Percentiles rank a stretch among this genome's conserved stretches.
phyloP scores from a whole-genome alignment of 2,888 invertebrate species.

The Drosophila ezoana region DNA sequence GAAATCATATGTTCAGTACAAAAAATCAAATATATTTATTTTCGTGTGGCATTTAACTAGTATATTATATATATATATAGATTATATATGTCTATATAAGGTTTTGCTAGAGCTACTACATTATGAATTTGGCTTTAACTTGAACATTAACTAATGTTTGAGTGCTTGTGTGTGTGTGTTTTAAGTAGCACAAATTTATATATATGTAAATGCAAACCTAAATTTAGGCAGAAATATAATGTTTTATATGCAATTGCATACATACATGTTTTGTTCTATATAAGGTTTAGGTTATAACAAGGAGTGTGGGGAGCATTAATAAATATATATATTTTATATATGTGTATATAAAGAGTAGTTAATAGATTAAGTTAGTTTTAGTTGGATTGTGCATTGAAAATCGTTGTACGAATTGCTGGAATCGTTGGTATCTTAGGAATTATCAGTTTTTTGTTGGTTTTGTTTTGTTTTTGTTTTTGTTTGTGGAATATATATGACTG shows the following conservation, averaged over 20 bases:
- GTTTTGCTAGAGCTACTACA: slow-evolving; percentile 54
- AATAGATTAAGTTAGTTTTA: slow-evolving; percentile 24
- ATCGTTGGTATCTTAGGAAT: slow-evolving; percentile 73
- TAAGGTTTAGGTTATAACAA: slow-evolving; percentile 16
- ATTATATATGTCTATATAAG: slow-evolving; percentile 30
- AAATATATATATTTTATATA: slow-evolving; percentile 15
- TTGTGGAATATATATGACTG: slow-evolving; percentile 43
- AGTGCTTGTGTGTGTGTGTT: slow-evolving; percentile 18
- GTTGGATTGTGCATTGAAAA: slow-evolving; percentile 45
- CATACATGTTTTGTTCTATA: slow-evolving; percentile 7
- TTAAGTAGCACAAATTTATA: slow-evolving; percentile 40
- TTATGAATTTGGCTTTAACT: slow-evolving; percentile 68
- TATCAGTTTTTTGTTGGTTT: slow-evolving; percentile 50
- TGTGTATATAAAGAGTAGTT: slow-evolving; percentile 17
- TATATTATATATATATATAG: slow-evolving; percentile 27
- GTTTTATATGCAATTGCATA: slow-evolving; percentile 14
- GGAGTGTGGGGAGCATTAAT: slow-evolving; percentile 21
- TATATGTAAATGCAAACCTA: slow-evolving; percentile 50
- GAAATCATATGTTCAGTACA: slow-evolving; percentile 60
- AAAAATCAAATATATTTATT: slow-evolving; percentile 69
- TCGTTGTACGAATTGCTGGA: slow-evolving; percentile 73
- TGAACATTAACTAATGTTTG: slow-evolving; percentile 43
- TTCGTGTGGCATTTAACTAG: slow-evolving; percentile 58
- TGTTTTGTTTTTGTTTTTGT: slow-evolving; percentile 1
- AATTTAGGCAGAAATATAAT: slow-evolving; percentile 29